These are phyloP conservation scores for Leptinotarsa peninsularis DNA, from an alignment of 2,888 invertebrate genomes.

Conservation along the genomic window DNA sequence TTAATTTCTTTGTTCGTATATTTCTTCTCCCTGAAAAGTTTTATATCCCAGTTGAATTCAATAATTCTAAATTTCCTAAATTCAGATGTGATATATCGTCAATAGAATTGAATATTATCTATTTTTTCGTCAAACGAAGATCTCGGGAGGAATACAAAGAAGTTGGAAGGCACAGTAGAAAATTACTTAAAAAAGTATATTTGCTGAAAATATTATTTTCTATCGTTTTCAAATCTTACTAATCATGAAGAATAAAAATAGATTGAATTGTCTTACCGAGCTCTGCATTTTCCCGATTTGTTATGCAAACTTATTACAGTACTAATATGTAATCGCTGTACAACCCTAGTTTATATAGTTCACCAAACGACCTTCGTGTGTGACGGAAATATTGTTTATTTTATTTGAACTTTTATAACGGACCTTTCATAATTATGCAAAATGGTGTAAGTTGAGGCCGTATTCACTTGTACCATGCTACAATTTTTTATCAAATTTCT, in stretches of 20 bases:
- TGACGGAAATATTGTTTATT: constrained; percentile 35
- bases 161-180: neutral
- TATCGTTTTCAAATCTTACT: neutral
- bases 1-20: no score
- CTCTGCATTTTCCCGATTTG: constrained; percentile 25
- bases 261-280: constrained; percentile 30
- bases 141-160: no score
- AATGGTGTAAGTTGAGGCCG: constrained; percentile 26
- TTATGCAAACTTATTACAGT: constrained; percentile 23
- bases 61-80: no score
- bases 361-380: constrained; percentile 31
- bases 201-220: neutral
- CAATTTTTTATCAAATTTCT: constrained; percentile 27
- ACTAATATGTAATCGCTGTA: constrained; percentile 21
- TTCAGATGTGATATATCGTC: no score
- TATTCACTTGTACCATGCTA: constrained; percentile 23
- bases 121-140: no score
- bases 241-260: neutral
- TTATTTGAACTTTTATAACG: constrained; percentile 36
- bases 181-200: neutral
- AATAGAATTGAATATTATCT: no score
- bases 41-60: no score
- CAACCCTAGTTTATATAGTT: constrained; percentile 37
- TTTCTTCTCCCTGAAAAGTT: no score
- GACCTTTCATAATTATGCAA: constrained; percentile 36